Evolutionary conservation across 2,797 vertebrate species (phyloP).

Genomic region (Oreonectes daqikongensis): DNA sequence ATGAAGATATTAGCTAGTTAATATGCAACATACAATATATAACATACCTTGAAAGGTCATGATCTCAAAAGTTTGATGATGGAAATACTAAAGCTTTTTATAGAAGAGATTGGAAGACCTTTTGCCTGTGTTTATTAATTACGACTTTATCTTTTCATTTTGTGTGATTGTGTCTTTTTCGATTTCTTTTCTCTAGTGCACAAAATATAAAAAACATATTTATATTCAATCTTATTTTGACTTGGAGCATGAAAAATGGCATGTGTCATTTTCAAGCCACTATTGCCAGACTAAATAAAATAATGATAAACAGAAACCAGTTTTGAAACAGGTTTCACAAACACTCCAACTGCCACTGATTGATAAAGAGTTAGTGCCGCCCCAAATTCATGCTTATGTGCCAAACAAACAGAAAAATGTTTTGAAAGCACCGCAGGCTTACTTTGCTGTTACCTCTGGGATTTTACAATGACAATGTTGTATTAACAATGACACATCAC

Average conservation of each 20-base stretch:
- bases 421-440: neutral
- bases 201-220: neutral
- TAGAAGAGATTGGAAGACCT: neutral
- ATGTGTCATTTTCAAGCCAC: too few relatives aligned
- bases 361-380: neutral
- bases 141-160: neutral
- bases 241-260: too few relatives aligned
- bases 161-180: neutral
- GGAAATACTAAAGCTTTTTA: too few relatives aligned
- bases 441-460: neutral
- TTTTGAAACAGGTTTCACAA: neutral
- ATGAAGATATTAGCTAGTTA: conserved; percentile 18
- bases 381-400: neutral
- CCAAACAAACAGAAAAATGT: neutral
- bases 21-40: neutral
- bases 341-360: neutral
- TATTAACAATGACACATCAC: neutral
- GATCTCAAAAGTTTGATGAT: neutral
- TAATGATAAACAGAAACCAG: neutral
- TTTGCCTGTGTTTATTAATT: neutral
- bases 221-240: too few relatives aligned
- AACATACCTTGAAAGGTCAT: neutral
- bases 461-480: too few relatives aligned
- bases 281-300: too few relatives aligned
- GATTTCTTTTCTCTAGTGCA: neutral